Evolutionary conservation across 2,888 invertebrate species (phyloP), one percentile per base, ranked within the genome.

Genomic region (Drosophila sordidula): DNA sequence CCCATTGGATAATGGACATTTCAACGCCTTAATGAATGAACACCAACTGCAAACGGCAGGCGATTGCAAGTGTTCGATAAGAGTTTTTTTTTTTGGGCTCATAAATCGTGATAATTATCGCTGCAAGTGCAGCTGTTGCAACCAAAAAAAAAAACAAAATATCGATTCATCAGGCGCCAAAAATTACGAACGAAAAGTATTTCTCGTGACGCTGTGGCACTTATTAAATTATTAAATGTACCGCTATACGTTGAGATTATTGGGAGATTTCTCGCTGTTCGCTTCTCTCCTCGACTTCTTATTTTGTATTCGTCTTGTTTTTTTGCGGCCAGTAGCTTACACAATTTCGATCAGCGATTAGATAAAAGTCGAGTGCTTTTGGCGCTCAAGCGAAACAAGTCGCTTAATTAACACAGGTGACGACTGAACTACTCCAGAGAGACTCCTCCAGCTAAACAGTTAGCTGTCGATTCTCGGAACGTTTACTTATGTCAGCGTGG

Each of bases 171-270:
- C 65, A 25, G 54, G 38, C 49, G 49, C 38, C 49, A 56, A 56
- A 49, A 49, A 44, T 38, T 47, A 49, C 38, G 36, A 52, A 34
- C 54, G n/a, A 50, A 50, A 67, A 55, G 41, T 59, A 62, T 59
- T 73, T 77, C 65, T 87, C 85, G 77, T 87, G 85, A 71, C 63
- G 68, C 54, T 79, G 85, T 69, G 80, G 49, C 66, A 87, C 85
- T 87, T 89, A 87, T 86, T 84, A 86, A 86, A 89, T 86, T 89
- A 89, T 89, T 84, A 84, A 87, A 74, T 89, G 69, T 57, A 70
- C 80, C 78, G 86, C 71, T 88, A 86, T 57, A 56, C 63, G 75
- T 50, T 55, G 38, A 50, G 42, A 57, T 65, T 70, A 57, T 38
- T 46, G 18, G 18, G 16, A 52, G 62, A 61, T 58, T 47, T 58